A percentile compares a stretch with the other conserved stretches of the same genome.
Evolutionary conservation across 1,140 invertebrate genomes (phyloP).

Genomic region (Drosophila kikkawai): DNA sequence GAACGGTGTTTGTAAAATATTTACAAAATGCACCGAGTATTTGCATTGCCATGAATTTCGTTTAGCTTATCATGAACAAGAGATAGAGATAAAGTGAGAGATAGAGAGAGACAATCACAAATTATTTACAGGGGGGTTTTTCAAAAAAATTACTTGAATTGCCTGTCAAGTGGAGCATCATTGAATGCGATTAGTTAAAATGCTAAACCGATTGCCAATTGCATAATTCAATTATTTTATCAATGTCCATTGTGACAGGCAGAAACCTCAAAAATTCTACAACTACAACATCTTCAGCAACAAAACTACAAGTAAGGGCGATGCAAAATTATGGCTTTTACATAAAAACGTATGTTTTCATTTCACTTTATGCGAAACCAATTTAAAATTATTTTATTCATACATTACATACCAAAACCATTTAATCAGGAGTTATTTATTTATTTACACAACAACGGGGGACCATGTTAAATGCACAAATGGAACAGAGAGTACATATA

Average conservation of each 20-base stretch:
- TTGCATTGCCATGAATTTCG: conserved; percentile 33
- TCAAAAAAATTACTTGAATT: conserved; percentile 21
- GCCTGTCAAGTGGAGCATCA: conserved; percentile 48
- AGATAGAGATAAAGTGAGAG: conserved; percentile 1
- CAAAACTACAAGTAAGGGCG: conserved; percentile 50
- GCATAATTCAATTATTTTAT: conserved; percentile 2
- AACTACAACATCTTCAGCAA: conserved; percentile 33
- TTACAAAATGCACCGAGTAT: conserved; percentile 59
- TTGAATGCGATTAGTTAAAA: conserved; percentile 15
- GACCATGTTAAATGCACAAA: conserved; percentile 41
- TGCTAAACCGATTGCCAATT: conserved; percentile 8
- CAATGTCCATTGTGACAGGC: conserved; percentile 31
- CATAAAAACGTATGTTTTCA: background rate
- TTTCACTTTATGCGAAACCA: conserved; percentile 56
- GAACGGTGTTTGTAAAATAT: conserved; percentile 41
- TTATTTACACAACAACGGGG: conserved; percentile 34
- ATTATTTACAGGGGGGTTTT: conserved; percentile 37
- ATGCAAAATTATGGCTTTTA: conserved; percentile 30
- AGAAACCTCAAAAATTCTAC: conserved; percentile 14
- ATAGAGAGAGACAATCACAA: conserved; percentile 7
- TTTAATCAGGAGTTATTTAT: conserved; percentile 31
- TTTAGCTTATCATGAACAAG: conserved; percentile 33
- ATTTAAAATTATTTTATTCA: conserved; percentile 41
- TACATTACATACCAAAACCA: conserved; percentile 63
- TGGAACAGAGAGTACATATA: conserved; percentile 20